These are phyloP conservation scores for Eupithecia subumbrata DNA, from an alignment of 2,888 invertebrate species.

Conservation along the genomic window DNA sequence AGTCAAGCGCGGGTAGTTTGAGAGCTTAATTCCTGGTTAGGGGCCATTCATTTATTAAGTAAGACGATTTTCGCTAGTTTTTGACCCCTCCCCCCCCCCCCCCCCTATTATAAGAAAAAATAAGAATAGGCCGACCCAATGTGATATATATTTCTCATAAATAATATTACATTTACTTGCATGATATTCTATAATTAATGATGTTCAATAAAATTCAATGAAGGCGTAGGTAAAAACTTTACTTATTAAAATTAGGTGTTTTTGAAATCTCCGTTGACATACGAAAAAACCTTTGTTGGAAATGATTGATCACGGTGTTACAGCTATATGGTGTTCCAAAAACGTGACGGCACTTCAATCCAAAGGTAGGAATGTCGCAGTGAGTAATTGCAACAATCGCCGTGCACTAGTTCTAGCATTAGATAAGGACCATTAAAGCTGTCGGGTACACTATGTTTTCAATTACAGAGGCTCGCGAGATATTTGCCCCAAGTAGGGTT, in stretches of 20 bases:
- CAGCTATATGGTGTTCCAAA: background rate
- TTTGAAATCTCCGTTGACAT: background rate
- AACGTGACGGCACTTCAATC: conserved; percentile 11
- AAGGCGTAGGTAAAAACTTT: no score
- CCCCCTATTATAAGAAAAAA: no score
- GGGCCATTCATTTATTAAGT: no score
- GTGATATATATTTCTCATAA: background rate
- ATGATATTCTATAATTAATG: background rate
- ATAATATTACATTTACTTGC: background rate
- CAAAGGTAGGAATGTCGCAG: conserved; percentile 24
- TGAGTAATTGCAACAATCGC: conserved; percentile 37
- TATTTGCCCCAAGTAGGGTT: conserved; percentile 70
- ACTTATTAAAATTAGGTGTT: no score
- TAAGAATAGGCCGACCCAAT: no score
- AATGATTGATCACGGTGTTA: background rate
- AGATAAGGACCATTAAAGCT: conserved; percentile 78
- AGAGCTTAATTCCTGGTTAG: background rate
- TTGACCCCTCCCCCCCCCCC: no score
- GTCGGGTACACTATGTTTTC: conserved; percentile 79
- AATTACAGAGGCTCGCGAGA: conserved; percentile 78
- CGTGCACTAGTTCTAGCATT: conserved; percentile 50
- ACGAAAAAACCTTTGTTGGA: background rate
- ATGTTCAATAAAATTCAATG: background rate
- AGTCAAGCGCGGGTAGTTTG: background rate
- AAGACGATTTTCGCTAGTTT: no score